Evolutionary conservation across 2,797 vertebrate genomes (phyloP).

Genomic region (Chelonia mydas): DNA sequence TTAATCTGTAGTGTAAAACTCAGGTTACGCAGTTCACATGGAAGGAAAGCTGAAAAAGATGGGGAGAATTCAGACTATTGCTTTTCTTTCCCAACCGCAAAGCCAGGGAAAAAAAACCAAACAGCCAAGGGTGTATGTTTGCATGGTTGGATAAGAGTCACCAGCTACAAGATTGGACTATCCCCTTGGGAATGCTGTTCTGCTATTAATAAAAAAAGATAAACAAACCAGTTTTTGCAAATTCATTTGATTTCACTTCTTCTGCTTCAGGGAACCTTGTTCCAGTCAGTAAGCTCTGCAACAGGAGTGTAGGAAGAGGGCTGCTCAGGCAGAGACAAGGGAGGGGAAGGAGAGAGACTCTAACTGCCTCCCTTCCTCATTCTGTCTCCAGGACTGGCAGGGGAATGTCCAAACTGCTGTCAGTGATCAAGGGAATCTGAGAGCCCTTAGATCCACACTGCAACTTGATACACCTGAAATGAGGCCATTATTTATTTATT

Average conservation of each 20-base stretch:
- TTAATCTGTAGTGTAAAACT: neutral
- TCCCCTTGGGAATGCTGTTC: slow-evolving; percentile 44
- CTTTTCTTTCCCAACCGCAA: slow-evolving; percentile 47
- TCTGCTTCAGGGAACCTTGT: slow-evolving; percentile 51
- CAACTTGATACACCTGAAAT: neutral
- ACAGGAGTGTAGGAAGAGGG: neutral
- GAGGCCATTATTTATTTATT: neutral
- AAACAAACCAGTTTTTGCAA: slow-evolving; percentile 60
- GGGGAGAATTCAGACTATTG: neutral
- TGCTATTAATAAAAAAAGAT: slow-evolving; percentile 72
- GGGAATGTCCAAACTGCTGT: neutral
- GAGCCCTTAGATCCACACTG: neutral
- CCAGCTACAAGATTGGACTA: slow-evolving; percentile 35
- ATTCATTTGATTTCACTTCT: slow-evolving; percentile 62
- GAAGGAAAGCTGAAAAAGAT: neutral
- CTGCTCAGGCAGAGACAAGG: slow-evolving; percentile 25
- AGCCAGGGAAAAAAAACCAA: neutral
- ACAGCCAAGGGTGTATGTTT: slow-evolving; percentile 21
- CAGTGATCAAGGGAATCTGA: neutral
- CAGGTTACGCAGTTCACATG: neutral
- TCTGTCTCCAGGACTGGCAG: neutral
- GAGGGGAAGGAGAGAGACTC: neutral
- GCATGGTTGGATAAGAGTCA: slow-evolving; percentile 58
- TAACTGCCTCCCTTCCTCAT: neutral
- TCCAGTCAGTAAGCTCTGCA: slow-evolving; percentile 24